Base-by-base conservation (phyloP, 2,888 invertebrate species). In the Ellobium chinense region DNA sequence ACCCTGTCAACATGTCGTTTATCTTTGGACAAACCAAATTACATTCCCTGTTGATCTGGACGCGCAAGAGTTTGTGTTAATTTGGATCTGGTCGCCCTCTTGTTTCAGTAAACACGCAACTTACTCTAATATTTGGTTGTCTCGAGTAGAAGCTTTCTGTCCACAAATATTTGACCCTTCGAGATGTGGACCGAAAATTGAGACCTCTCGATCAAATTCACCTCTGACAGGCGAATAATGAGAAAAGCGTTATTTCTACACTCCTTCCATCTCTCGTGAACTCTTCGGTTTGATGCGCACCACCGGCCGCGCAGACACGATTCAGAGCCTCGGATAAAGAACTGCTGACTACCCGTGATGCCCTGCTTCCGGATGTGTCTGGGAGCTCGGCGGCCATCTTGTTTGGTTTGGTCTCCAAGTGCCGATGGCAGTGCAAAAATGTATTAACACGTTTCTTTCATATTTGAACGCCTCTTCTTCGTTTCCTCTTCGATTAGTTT, bases 141-240 rank as follows among this genome's bases (percentile, higher is more conserved):
- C 34, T 63, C 36, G 12, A 14, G 39, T 62, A 24, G 62, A 74
- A 63, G 46, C n/a, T n/a, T 63, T 46, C 63, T 39, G 46, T 31
- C 56, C 63, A 74, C 76, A 76, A 76, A 76, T 76, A 76, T 76
- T 75, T 76, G 65, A 66, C 66, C 36, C 66, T 54, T 24, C 27
- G 66, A 58, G 66, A 66, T 60, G 46, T 37, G 58, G n/a, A 27
- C 31, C 24, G 77, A 68, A 60, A 58, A 60, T 69, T 58, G 68
- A 77, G 77, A 36, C 58, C 21, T 54, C 69, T 77, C 77, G 31
- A 77, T 77, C 77, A 77, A 77, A 68, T 62, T 77, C 29, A 21
- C 68, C 37, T 24, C 39, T 77, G 77, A 77, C 77, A 77, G 77
- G 60, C 68, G 69, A 60, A 77, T 77, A 77, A 77, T 77, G 77